Conservation (phyloP, 2,113 vertebrate genomes). For the Chaetorhynchus papuensis region DNA sequence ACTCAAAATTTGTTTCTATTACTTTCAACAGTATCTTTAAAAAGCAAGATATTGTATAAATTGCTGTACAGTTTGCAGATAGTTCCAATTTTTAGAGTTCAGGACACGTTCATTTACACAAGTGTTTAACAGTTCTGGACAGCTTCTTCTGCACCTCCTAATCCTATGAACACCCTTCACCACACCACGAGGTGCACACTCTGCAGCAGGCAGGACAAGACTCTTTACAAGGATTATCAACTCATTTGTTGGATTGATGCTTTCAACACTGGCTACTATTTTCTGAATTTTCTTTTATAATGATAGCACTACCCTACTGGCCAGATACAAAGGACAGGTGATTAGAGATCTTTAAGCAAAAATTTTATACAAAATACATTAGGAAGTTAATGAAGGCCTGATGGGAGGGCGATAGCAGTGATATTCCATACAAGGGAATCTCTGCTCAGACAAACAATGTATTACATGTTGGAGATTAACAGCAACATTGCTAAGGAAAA, state of each 20-base stretch:
- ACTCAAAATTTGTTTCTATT: not conserved
- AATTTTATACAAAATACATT: not conserved
- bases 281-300: not conserved
- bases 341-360: not conserved
- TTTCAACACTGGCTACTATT: not conserved
- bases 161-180: not conserved
- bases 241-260: not conserved
- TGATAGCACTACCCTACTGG: not conserved
- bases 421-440: not conserved
- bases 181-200: fast-evolving
- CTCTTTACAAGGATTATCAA: not conserved
- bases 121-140: not conserved
- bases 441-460: not conserved
- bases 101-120: not conserved
- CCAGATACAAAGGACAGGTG: not conserved
- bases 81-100: not conserved
- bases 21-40: not conserved
- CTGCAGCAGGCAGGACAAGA: not conserved
- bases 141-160: not conserved
- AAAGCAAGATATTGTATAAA: not conserved
- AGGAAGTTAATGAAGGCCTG: not conserved
- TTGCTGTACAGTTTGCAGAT: not conserved
- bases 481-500: not conserved
- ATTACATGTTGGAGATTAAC: not conserved
- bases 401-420: not conserved